A percentile compares a stretch with the other conserved stretches of the same genome.
phyloP scores from a whole-genome alignment of 2,888 invertebrate genomes.

The Sphaerophoria rueppellii region DNA sequence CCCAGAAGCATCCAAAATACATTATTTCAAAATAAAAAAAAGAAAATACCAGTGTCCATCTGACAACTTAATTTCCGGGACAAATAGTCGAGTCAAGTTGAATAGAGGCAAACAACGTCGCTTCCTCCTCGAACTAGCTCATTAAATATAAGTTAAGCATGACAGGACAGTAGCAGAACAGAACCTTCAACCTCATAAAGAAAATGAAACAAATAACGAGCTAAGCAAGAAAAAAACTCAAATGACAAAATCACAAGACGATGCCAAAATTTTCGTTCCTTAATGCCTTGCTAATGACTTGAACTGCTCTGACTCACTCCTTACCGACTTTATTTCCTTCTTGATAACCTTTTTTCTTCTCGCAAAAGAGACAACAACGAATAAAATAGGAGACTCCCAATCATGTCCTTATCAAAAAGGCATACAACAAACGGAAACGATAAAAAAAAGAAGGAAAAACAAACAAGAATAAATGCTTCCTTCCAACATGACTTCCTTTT shows the following conservation, averaged over 20 bases:
- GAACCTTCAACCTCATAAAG: neutral
- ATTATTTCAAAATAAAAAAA: conserved; percentile 45
- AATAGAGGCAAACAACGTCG: conserved; percentile 11
- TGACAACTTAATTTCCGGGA: conserved; percentile 55
- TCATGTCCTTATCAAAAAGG: conserved; percentile 16
- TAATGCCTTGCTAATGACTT: conserved; percentile 70
- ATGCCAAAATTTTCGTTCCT: conserved; percentile 60
- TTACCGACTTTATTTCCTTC: conserved; percentile 6
- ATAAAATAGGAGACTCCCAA: neutral
- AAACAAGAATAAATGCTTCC: conserved; percentile 23
- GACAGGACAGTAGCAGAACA: conserved; percentile 11
- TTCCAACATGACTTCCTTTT: conserved; percentile 22
- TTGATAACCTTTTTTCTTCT: conserved; percentile 16
- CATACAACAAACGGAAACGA: neutral
- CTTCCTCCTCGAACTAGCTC: conserved; percentile 22
- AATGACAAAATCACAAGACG: conserved; percentile 64
- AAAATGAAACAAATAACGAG: neutral
- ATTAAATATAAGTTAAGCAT: conserved; percentile 36
- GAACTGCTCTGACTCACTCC: conserved; percentile 38
- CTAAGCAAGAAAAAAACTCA: neutral
- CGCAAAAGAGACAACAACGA: neutral
- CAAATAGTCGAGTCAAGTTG: conserved; percentile 28
- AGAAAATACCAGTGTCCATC: conserved; percentile 36
- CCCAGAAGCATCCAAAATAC: conserved; percentile 14
- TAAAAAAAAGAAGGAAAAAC: neutral